Percentiles rank a stretch among this genome's conserved stretches.
phyloP scores from a whole-genome alignment of 2,888 invertebrate genomes.

The Thalpophila matura region DNA sequence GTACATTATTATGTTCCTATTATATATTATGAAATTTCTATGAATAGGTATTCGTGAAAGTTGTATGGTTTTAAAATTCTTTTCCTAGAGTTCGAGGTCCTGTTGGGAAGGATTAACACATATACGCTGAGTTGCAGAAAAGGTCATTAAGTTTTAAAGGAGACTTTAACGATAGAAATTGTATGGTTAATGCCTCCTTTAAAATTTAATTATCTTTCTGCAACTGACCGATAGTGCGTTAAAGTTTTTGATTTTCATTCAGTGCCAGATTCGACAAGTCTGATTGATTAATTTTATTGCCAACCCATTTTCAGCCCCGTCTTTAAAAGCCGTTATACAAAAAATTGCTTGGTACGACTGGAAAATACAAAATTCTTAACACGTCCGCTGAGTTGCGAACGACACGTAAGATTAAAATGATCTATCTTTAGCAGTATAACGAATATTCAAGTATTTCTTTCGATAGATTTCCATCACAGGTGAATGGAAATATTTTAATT shows the following conservation, averaged over 20 bases:
- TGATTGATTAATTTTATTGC: no score
- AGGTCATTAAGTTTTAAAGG: no score
- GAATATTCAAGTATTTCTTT: slow-evolving; percentile 68
- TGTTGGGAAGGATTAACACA: no score
- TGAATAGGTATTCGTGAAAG: no score
- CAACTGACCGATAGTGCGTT: not conserved
- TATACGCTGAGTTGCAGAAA: no score
- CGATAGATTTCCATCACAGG: slow-evolving; percentile 73
- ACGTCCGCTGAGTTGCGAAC: slow-evolving; percentile 26
- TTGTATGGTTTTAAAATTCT: no score
- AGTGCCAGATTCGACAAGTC: no score
- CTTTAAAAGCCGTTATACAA: not conserved
- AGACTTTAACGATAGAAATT: no score
- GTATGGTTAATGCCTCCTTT: no score
- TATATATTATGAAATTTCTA: no score
- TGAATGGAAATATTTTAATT: slow-evolving; percentile 84
- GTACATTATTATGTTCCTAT: slow-evolving; percentile 30
- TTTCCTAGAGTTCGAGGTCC: no score
- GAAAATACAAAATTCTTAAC: slow-evolving; percentile 5
- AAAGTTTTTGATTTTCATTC: not conserved
- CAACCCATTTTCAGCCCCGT: not conserved
- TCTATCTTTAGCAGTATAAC: slow-evolving; percentile 55
- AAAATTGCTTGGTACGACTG: not conserved
- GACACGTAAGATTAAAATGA: slow-evolving; percentile 41
- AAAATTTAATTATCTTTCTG: no score